A percentile compares a stretch with the other conserved stretches of the same genome.
These are phyloP conservation scores for Hypsibius dujardini DNA, from an alignment of 1,140 invertebrate species.

Conservation along the genomic window DNA sequence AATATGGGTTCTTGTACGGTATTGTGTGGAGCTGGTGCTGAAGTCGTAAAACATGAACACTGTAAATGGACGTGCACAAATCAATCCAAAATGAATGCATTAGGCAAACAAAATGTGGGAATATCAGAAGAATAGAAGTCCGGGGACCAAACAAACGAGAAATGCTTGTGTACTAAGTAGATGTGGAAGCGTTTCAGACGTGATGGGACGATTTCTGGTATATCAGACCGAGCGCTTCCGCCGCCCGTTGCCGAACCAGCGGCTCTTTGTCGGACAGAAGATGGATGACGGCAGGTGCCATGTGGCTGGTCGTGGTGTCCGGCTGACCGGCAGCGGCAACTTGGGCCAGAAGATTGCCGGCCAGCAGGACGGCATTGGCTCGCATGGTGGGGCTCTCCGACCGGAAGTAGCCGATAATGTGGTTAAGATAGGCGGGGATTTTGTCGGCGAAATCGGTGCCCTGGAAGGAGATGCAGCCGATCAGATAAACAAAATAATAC, in stretches of 20 bases:
- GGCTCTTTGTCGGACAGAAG: not conserved
- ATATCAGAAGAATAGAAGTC: too few relatives aligned
- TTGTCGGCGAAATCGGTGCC: not conserved
- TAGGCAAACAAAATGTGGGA: too few relatives aligned
- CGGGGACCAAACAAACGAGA: too few relatives aligned
- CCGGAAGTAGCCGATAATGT: not conserved
- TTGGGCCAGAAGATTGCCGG: not conserved
- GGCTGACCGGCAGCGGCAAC: not conserved
- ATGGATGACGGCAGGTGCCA: not conserved
- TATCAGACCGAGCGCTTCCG: not conserved
- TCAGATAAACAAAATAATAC: too few relatives aligned
- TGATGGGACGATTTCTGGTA: not conserved
- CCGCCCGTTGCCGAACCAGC: not conserved
- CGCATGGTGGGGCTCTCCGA: not conserved
- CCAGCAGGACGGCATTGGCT: slow-evolving; percentile 3
- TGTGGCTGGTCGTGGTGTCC: not conserved
- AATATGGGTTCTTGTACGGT: too few relatives aligned
- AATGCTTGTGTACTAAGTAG: too few relatives aligned
- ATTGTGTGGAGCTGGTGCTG: too few relatives aligned
- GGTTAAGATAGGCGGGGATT: not conserved
- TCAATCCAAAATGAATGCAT: too few relatives aligned
- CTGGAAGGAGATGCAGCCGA: not conserved
- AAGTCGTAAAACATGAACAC: too few relatives aligned
- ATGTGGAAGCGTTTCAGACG: too few relatives aligned
- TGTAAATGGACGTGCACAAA: too few relatives aligned